Evolutionary conservation across 2,888 invertebrate genomes (phyloP).

Genomic region (Hoplodrina blanda): DNA sequence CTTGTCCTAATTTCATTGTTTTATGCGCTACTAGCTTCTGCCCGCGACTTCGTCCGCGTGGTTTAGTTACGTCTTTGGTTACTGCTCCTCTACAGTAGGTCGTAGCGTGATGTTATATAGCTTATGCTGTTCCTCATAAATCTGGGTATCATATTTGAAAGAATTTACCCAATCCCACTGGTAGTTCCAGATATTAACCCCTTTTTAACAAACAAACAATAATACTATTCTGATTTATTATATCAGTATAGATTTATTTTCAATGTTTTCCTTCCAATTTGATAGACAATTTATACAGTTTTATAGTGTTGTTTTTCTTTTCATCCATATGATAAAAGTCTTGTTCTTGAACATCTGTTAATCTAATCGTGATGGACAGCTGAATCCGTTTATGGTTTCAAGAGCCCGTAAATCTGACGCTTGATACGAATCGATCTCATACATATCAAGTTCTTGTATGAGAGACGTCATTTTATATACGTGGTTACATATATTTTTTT

Average conservation of each 20-base stretch:
- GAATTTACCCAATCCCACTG: too few relatives aligned
- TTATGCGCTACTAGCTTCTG: background rate
- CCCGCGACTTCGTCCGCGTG: too few relatives aligned
- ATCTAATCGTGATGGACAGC: slow-evolving; percentile 37
- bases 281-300: slow-evolving; percentile 1
- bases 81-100: too few relatives aligned
- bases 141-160: too few relatives aligned
- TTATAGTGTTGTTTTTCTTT: slow-evolving; percentile 28
- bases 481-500: slow-evolving; percentile 11
- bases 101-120: too few relatives aligned
- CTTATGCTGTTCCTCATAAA: too few relatives aligned
- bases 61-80: too few relatives aligned
- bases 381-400: slow-evolving; percentile 25
- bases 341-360: slow-evolving; percentile 16
- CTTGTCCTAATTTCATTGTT: slow-evolving; percentile 8
- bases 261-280: slow-evolving; percentile 25
- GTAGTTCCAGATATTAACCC: too few relatives aligned
- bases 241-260: background rate
- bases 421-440: slow-evolving; percentile 47
- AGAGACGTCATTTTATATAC: background rate
- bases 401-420: slow-evolving; percentile 38
- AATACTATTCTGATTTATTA: too few relatives aligned
- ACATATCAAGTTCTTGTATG: slow-evolving; percentile 41
- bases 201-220: too few relatives aligned
- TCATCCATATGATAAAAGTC: slow-evolving; percentile 29